phyloP scores from a whole-genome alignment of 2,888 invertebrate genomes.

The Himalopsyche japonica region DNA sequence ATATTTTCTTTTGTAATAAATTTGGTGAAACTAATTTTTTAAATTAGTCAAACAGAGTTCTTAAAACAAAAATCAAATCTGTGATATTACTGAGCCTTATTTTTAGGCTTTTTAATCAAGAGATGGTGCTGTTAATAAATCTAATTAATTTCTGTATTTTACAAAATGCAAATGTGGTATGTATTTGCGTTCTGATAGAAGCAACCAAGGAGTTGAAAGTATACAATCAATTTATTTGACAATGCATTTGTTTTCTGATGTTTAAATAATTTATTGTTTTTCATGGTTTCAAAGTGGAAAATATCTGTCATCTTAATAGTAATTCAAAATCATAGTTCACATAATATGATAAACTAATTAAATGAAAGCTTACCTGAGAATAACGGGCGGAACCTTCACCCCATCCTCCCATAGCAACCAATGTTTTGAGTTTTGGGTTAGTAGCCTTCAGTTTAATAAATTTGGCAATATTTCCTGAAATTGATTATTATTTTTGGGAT shows the following conservation, averaged over 20 bases:
- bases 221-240: too few species aligned
- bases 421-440: conserved; percentile 50
- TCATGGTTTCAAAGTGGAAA: too few species aligned
- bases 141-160: too few species aligned
- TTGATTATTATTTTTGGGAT: background rate
- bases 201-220: too few species aligned
- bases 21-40: background rate
- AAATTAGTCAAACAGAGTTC: background rate
- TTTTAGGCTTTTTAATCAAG: too few species aligned
- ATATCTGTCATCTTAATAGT: too few species aligned
- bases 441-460: conserved; percentile 50
- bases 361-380: conserved; percentile 45
- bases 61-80: background rate
- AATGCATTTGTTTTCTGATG: too few species aligned
- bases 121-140: too few species aligned
- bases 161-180: too few species aligned
- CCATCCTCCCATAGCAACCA: conserved; percentile 62
- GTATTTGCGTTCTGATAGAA: too few species aligned
- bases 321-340: background rate
- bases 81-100: background rate
- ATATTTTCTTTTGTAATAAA: background rate
- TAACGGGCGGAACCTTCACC: conserved; percentile 58
- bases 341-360: background rate
- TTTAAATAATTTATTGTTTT: too few species aligned
- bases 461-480: conserved; percentile 47